Percentiles rank a stretch among this genome's conserved stretches.
phyloP scores from a whole-genome alignment of 2,113 vertebrate species.

The Plecotus auritus region DNA sequence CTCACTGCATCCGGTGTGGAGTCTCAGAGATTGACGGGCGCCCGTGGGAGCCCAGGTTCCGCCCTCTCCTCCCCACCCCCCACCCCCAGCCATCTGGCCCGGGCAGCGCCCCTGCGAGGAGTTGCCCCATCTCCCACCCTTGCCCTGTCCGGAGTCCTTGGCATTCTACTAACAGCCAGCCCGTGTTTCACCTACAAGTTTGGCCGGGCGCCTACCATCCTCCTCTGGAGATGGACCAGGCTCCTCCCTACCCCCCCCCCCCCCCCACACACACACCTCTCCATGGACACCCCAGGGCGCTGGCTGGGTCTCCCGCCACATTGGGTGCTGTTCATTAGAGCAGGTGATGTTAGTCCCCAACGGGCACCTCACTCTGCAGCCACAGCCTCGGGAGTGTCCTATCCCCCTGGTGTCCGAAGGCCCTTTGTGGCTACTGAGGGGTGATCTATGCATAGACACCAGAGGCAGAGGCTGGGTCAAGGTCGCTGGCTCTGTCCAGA shows the following conservation, averaged over 20 bases:
- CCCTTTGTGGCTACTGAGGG: neutral
- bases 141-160: accelerated
- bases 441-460: neutral
- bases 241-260: accelerated
- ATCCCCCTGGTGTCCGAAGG: neutral
- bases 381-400: neutral
- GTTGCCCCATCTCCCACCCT: neutral
- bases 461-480: neutral
- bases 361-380: too few relatives aligned
- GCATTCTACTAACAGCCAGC: neutral
- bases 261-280: too few relatives aligned
- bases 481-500: neutral
- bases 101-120: neutral
- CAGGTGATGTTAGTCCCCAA: neutral
- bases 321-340: accelerated
- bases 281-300: neutral
- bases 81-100: too few relatives aligned
- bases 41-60: neutral
- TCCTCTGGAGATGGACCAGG: neutral
- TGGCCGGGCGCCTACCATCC: neutral
- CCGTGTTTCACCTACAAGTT: neutral
- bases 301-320: neutral
- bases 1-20: accelerated
- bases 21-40: too few relatives aligned
- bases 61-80: too few relatives aligned